phyloP scores from a whole-genome alignment of 2,888 invertebrate genomes.

The Aphodius granarius region DNA sequence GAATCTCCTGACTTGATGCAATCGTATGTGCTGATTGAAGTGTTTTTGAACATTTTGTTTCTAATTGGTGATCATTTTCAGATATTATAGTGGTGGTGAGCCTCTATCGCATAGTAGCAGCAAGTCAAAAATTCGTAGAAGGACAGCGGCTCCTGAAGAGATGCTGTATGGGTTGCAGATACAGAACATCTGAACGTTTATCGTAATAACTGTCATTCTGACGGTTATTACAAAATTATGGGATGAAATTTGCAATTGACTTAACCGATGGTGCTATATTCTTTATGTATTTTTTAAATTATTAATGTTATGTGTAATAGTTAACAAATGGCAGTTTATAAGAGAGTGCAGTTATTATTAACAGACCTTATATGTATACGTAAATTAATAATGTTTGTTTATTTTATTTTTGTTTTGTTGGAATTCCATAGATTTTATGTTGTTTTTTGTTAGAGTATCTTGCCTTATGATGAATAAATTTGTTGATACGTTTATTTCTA shows the following conservation, averaged over 20 bases:
- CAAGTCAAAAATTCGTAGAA: slow-evolving; percentile 62
- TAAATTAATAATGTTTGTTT: not conserved
- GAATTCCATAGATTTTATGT: not conserved
- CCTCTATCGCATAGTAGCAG: slow-evolving; percentile 30
- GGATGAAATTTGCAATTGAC: not conserved
- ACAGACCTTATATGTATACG: not conserved
- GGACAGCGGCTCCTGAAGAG: slow-evolving; percentile 70
- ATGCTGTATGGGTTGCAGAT: slow-evolving; percentile 61
- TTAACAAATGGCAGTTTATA: not conserved
- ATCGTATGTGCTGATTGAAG: slow-evolving; percentile 16
- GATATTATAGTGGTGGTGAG: slow-evolving; percentile 20
- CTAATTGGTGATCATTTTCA: slow-evolving; percentile 1
- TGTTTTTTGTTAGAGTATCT: not conserved
- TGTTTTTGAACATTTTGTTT: slow-evolving; percentile 1
- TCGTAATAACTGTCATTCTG: slow-evolving; percentile 8
- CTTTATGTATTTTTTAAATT: not conserved
- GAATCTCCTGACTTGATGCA: slow-evolving; percentile 57
- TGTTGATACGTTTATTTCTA: not conserved
- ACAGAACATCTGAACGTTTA: slow-evolving; percentile 19
- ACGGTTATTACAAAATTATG: slow-evolving; percentile 4
- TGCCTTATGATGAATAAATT: not conserved
- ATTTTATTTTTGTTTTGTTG: not conserved
- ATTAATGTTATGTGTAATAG: not conserved
- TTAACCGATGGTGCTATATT: slow-evolving; percentile 2
- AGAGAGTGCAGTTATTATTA: not conserved